Evolutionary conservation across 2,113 vertebrate genomes (phyloP).

Genomic region (Colistium nudipinnis): DNA sequence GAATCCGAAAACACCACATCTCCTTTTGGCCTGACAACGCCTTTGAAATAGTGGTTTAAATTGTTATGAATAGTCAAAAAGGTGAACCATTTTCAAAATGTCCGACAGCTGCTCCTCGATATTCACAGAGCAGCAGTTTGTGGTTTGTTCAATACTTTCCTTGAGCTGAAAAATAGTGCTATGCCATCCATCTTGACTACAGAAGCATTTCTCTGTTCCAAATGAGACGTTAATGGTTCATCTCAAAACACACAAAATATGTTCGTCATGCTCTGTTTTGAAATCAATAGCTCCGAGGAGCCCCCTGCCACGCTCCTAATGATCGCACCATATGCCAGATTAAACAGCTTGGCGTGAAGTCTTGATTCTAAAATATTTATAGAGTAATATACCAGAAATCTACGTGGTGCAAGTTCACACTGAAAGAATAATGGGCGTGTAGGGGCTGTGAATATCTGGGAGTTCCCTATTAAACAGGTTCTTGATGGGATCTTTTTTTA

Average conservation of each 20-base stretch:
- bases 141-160: neutral
- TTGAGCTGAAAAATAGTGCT: neutral
- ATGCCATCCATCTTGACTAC: neutral
- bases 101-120: neutral
- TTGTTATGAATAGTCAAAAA: neutral
- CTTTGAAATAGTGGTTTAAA: too few species aligned
- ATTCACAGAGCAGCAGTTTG: neutral
- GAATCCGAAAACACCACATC: neutral
- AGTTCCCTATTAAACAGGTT: conserved; percentile 62
- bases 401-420: conserved; percentile 1
- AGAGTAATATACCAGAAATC: conserved; percentile 10
- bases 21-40: neutral
- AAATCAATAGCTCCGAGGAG: conserved; percentile 9
- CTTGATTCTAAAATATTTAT: neutral
- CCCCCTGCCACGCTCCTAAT: conserved; percentile 19
- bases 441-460: conserved; percentile 39
- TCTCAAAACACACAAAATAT: neutral
- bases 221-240: neutral
- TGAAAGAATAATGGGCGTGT: conserved; percentile 37
- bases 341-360: conserved; percentile 9
- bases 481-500: conserved; percentile 12
- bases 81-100: neutral
- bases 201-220: neutral
- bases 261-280: conserved; percentile 2
- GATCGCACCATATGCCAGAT: conserved; percentile 22